Evolutionary conservation across 2,797 vertebrate species (phyloP), one percentile per base, ranked within the genome.

Genomic region (Chelon auratus): DNA sequence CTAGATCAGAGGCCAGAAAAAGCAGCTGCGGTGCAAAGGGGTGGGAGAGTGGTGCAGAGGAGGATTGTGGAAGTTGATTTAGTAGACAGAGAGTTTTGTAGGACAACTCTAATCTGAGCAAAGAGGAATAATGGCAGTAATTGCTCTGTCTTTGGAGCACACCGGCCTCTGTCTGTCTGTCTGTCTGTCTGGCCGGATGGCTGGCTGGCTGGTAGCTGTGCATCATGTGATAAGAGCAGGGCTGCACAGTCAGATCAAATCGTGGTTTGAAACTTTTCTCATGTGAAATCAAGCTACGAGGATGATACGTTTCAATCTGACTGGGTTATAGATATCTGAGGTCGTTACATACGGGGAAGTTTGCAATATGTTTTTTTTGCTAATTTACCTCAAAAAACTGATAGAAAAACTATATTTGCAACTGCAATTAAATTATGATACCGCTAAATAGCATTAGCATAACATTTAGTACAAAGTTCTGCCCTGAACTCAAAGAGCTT

Each of bases 81-180:
- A 77, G 81, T 62, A 71, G 75, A 77, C 70, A 62, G 43, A 26
- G 73, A 77, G 67, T 72, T 79, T 78, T 78, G 58, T 52, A 59
- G 68, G 77, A 82, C 67, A 72, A 72, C 54, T 58, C 80, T 78
- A 68, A 91, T 91, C 87, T 88, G 79, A 72, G 74, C n/a, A 66
- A 37, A 6, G 61, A 86, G 80, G 83, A 81, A 80, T 87, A 89
- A 90, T 87, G 84, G 81, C 75, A 87, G 78, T 90, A 90, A 91
- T 89, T 87, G 83, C 74, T 72, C 62, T 5, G 15, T 78, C 56
- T 80, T 53, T 76, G 52, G 48, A 58, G 89, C 92, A 92, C 87
- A 95, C 94, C 82, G 45, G 75, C 72, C 68, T 80, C 70, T 75
- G 52, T 6, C 63, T 2, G 40, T 26, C 24, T 26, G 24, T 26